phyloP scores from a whole-genome alignment of 2,888 invertebrate species.

The Odontocolon sp. region DNA sequence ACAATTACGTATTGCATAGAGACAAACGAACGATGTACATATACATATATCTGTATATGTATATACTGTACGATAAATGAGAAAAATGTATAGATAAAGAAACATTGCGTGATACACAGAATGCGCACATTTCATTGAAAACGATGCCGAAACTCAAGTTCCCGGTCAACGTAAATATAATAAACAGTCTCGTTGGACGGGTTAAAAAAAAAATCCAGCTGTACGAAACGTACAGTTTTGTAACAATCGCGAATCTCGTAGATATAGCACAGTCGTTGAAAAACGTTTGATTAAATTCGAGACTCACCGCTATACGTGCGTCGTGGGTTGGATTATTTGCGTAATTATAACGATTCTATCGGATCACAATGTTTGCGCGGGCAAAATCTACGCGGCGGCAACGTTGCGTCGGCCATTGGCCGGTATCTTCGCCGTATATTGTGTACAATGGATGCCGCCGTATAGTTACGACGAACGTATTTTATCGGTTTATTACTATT shows the following conservation, averaged over 20 bases:
- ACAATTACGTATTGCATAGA: constrained; percentile 41
- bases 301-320: constrained; percentile 41
- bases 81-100: background rate
- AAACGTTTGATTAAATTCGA: background rate
- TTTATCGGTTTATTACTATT: background rate
- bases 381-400: constrained; percentile 73
- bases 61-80: background rate
- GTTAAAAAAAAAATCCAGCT: background rate
- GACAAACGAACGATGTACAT: background rate
- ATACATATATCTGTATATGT: too few relatives aligned
- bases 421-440: constrained; percentile 45
- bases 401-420: constrained; percentile 69
- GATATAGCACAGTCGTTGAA: background rate
- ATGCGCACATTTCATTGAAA: constrained; percentile 9
- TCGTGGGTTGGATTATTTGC: constrained; percentile 44
- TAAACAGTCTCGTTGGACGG: constrained; percentile 5
- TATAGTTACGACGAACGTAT: constrained; percentile 25
- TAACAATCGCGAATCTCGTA: constrained; percentile 2
- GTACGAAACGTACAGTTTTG: background rate
- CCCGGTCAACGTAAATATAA: constrained; percentile 11
- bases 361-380: constrained; percentile 74
- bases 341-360: constrained; percentile 65
- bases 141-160: constrained; percentile 5
- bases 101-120: background rate
- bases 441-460: too few relatives aligned